phyloP scores from a whole-genome alignment of 2,797 vertebrate genomes.

The Takifugu ocellatus region DNA sequence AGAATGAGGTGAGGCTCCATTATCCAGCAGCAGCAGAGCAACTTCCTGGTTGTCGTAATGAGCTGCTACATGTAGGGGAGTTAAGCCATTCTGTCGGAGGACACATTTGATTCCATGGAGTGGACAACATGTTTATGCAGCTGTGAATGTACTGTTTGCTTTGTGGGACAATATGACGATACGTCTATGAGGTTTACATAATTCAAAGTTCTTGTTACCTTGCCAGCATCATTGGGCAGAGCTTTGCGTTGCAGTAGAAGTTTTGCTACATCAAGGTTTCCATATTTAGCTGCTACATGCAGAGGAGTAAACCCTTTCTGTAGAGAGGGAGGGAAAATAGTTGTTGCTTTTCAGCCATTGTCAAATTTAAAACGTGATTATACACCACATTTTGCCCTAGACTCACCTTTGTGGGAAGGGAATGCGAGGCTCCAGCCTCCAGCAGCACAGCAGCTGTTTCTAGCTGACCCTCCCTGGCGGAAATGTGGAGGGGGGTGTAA shows the following conservation, averaged over 20 bases:
- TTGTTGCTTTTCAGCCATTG: not conserved
- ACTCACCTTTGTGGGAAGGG: constrained; percentile 89
- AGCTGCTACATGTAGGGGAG: constrained; percentile 91
- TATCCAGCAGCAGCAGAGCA: constrained; percentile 90
- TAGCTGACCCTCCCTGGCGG: constrained; percentile 91
- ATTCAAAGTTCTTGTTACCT: constrained; percentile 73
- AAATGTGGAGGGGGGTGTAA: constrained; percentile 94
- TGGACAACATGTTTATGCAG: not conserved
- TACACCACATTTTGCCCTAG: not conserved
- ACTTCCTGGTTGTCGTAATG: constrained; percentile 95
- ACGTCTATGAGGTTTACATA: not conserved
- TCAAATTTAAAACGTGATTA: not conserved
- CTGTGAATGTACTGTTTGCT: not conserved
- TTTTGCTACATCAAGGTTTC: constrained; percentile 93
- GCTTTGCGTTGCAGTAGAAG: constrained; percentile 90
- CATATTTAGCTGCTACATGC: constrained; percentile 96
- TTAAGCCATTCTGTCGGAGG: constrained; percentile 87
- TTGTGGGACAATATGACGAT: not conserved
- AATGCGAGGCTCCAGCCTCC: constrained; percentile 91
- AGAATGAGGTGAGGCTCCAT: constrained; percentile 85
- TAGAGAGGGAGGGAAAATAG: not conserved
- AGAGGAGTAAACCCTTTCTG: constrained; percentile 98
- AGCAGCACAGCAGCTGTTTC: constrained; percentile 89
- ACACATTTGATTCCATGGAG: constrained; percentile 6
- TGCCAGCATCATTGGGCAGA: constrained; percentile 86